Evolutionary conservation across 2,113 vertebrate species (phyloP).

Genomic region (Ursus arctos): DNA sequence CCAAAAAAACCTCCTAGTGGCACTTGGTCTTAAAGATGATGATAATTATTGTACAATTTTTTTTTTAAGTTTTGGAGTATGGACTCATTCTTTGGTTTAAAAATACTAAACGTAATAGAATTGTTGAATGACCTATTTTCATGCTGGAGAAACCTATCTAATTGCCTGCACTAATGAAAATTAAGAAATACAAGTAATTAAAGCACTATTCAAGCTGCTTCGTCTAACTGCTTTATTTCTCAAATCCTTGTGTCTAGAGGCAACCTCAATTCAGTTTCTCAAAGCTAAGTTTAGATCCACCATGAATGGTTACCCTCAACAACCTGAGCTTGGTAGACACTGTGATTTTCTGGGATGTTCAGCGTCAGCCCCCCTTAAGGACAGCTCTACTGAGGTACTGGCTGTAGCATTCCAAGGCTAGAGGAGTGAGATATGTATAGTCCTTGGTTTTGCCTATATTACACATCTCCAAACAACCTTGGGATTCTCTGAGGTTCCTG

Average conservation of each 20-base stretch:
- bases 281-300: constrained; percentile 11
- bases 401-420: not conserved
- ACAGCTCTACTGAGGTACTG: not conserved
- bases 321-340: not conserved
- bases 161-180: not conserved
- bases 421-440: not conserved
- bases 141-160: not conserved
- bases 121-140: not conserved
- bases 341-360: not conserved
- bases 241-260: not conserved
- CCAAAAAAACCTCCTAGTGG: not conserved
- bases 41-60: not conserved
- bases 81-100: constrained; percentile 30
- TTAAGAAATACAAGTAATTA: not conserved
- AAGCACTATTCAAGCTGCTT: not conserved
- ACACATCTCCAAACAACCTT: not conserved
- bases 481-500: not conserved
- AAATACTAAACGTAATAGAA: not conserved
- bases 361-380: not conserved
- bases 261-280: constrained; percentile 4
- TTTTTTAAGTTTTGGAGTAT: not conserved
- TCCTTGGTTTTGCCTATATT: not conserved
- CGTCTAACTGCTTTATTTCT: not conserved
- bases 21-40: not conserved
- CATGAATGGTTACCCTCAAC: not conserved